Base-by-base conservation (phyloP, 2,797 vertebrate genomes). In the Microcaecilia unicolor region DNA sequence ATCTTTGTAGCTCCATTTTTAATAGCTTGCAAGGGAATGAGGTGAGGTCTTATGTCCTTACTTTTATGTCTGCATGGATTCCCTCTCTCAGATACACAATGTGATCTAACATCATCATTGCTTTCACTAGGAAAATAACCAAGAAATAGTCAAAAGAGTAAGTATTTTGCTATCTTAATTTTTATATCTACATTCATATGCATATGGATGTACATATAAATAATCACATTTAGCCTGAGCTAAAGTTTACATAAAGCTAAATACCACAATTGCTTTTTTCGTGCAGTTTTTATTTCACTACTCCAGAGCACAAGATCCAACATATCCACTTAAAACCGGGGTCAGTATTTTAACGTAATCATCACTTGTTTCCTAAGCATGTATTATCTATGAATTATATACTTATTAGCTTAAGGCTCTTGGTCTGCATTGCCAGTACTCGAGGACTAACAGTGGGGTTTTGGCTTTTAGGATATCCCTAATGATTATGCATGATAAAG, bases 1-100 rank as follows among this genome's bases (percentile, higher is more conserved):
- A 75, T 41, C 61, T 76, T 19, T 78, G 74, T 48, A 76, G 72
- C 20, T 61, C 67, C 18, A 64, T 80, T 54, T 71, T 70, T 48
- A 40, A 69, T 47, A 59, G 51, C 47, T 43, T 64, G 63, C 42
- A 53, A 26, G 44, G 51, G 49, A 61, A 61, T 38, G 34, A 61
- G 64, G 51, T 61, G 58, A 64, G 40, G 3, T 18, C 4, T 6
- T 25, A 15, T 16, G 14, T n/a, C 8, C n/a, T 38, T 5, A 17
- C n/a, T 51, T 45, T 49, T 4, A 27, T 33, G n/a, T n/a, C n/a
- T n/a, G n/a, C n/a, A n/a, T n/a, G n/a, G n/a, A n/a, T n/a, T n/a
- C n/a, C n/a, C n/a, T n/a, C n/a, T n/a, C n/a, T n/a, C n/a, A n/a
- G n/a, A n/a, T n/a, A n/a, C n/a, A 29, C 23, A 9, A 3, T 18